These are phyloP conservation scores for Proctacanthus coquilletti DNA, from an alignment of 1,140 invertebrate species.

Conservation along the genomic window DNA sequence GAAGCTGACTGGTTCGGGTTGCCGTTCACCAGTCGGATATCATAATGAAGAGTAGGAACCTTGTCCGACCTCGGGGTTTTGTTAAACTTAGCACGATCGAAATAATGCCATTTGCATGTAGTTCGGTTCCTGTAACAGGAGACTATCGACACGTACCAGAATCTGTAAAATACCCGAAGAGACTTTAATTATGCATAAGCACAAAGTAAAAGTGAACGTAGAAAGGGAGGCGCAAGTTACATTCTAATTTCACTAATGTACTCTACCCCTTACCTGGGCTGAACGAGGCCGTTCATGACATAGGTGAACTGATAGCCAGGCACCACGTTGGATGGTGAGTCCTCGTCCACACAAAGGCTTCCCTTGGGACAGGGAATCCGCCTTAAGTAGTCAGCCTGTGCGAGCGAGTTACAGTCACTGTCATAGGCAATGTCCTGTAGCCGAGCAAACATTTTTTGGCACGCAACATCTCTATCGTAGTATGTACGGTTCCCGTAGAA, in stretches of 20 bases:
- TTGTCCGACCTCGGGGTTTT: conserved; percentile 1
- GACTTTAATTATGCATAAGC: not conserved
- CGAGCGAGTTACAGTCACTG: conserved; percentile 51
- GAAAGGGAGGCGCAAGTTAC: too few relatives aligned
- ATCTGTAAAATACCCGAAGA: conserved; percentile 38
- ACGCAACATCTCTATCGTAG: conserved; percentile 40
- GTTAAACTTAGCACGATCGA: conserved; percentile 25
- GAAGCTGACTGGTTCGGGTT: conserved; percentile 71
- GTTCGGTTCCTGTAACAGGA: conserved; percentile 69
- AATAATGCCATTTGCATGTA: conserved; percentile 71
- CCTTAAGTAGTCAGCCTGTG: conserved; percentile 75
- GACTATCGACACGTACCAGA: conserved; percentile 92
- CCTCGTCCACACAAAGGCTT: conserved; percentile 75
- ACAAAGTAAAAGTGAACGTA: not conserved
- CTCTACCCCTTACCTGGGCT: conserved; percentile 55
- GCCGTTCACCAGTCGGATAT: conserved; percentile 93
- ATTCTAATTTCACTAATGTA: too few relatives aligned
- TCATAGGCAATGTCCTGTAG: conserved; percentile 73
- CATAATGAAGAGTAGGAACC: conserved; percentile 43
- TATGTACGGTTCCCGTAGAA: conserved; percentile 59
- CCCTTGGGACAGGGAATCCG: conserved; percentile 69
- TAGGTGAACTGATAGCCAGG: conserved; percentile 86
- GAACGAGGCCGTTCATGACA: conserved; percentile 70
- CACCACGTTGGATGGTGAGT: conserved; percentile 67
- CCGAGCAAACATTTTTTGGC: conserved; percentile 70